These are phyloP conservation scores for Drosophila prolongata DNA, from an alignment of 2,888 invertebrate genomes.

Conservation along the genomic window DNA sequence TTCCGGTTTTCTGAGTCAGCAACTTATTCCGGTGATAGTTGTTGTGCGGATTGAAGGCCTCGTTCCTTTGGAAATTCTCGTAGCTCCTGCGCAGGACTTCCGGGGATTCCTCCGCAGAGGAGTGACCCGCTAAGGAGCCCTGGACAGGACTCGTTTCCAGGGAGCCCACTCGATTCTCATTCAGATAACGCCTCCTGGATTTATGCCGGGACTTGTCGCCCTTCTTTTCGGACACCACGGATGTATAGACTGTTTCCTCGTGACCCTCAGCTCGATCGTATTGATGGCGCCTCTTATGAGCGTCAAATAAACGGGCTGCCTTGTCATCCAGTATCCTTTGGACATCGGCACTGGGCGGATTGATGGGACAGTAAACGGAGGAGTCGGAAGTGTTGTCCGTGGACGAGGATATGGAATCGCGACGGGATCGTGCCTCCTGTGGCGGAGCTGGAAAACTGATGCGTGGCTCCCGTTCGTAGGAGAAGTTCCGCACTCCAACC, in stretches of 20 bases:
- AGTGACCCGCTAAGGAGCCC: slow-evolving; percentile 59
- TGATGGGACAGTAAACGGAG: slow-evolving; percentile 84
- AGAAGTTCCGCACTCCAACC: slow-evolving; percentile 81
- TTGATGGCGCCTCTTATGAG: slow-evolving; percentile 78
- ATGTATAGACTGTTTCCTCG: slow-evolving; percentile 82
- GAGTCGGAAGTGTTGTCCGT: slow-evolving; percentile 84
- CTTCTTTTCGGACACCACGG: slow-evolving; percentile 80
- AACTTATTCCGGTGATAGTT: slow-evolving; percentile 83
- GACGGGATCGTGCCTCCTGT: slow-evolving; percentile 62
- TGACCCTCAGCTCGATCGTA: slow-evolving; percentile 80
- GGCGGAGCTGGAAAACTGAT: slow-evolving; percentile 78
- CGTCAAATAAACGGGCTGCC: slow-evolving; percentile 81
- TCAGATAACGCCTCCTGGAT: slow-evolving; percentile 82
- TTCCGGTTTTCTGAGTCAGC: slow-evolving; percentile 73
- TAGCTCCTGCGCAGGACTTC: slow-evolving; percentile 72
- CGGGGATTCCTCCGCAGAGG: slow-evolving; percentile 80
- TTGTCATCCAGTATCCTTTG: slow-evolving; percentile 83
- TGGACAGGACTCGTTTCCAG: slow-evolving; percentile 81
- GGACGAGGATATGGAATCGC: slow-evolving; percentile 78
- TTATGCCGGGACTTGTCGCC: slow-evolving; percentile 77
- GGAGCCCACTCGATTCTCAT: slow-evolving; percentile 84
- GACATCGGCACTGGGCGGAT: slow-evolving; percentile 82
- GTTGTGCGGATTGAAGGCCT: slow-evolving; percentile 83
- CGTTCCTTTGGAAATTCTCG: slow-evolving; percentile 81
- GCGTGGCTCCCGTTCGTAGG: slow-evolving; percentile 77